Evolutionary conservation across 2,113 vertebrate species (phyloP).

Genomic region (Scopus umbretta): DNA sequence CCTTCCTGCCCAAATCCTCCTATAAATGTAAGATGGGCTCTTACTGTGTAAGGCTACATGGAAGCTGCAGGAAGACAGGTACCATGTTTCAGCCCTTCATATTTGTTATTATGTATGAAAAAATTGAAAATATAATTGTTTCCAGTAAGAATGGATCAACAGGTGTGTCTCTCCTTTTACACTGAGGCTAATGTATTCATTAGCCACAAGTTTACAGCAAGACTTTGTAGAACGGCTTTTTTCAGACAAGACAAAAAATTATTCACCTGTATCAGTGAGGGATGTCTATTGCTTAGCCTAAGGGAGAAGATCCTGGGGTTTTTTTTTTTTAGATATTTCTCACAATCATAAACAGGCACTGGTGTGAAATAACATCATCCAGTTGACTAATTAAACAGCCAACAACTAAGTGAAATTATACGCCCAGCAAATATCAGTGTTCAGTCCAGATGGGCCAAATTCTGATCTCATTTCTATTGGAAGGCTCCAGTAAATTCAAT

Average conservation of each 20-base stretch:
- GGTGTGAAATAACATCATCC: neutral
- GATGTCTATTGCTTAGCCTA: neutral
- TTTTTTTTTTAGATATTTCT: neutral
- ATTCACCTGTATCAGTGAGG: neutral
- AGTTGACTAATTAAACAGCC: neutral
- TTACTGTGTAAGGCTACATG: neutral
- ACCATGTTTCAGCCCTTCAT: neutral
- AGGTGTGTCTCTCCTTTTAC: neutral
- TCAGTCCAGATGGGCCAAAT: neutral
- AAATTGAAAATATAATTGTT: neutral
- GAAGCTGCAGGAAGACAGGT: neutral
- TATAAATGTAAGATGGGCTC: neutral
- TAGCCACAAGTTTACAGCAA: neutral
- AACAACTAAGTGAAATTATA: neutral
- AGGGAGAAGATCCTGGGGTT: neutral
- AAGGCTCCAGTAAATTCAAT: neutral
- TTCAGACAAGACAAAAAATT: neutral
- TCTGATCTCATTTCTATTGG: neutral
- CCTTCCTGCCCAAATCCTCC: neutral
- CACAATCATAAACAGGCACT: neutral
- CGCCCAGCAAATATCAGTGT: neutral
- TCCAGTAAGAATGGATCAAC: neutral
- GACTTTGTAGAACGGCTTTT: neutral
- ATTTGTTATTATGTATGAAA: neutral
- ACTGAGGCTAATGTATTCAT: neutral